Evolutionary conservation across 2,797 vertebrate genomes (phyloP).

Genomic region (Poecilia wingei): DNA sequence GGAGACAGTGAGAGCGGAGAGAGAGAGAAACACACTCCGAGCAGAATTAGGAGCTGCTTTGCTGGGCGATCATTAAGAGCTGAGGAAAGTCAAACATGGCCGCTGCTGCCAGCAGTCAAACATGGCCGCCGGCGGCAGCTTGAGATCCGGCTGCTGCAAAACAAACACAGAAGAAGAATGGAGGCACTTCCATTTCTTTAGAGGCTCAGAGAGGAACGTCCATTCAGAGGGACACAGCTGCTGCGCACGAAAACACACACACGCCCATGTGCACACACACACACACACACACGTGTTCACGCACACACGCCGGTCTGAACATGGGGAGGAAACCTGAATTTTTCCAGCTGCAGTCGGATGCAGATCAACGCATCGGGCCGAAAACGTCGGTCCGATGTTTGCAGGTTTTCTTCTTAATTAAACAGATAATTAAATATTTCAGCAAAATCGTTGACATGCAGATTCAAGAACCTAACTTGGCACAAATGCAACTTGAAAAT

Average conservation of each 20-base stretch:
- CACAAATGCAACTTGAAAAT: too few species aligned
- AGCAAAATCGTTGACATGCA: too few species aligned
- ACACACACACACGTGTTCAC: background rate
- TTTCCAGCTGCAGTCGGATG: too few species aligned
- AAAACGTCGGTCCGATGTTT: too few species aligned
- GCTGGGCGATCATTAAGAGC: slow-evolving; percentile 73
- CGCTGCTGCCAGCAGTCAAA: slow-evolving; percentile 48
- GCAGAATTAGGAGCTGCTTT: slow-evolving; percentile 54
- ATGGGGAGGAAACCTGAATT: background rate
- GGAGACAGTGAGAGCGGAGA: slow-evolving; percentile 28
- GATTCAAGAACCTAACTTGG: too few species aligned
- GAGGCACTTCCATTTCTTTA: slow-evolving; percentile 68
- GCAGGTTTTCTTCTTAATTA: too few species aligned
- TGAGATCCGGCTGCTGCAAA: slow-evolving; percentile 62
- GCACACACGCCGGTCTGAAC: background rate
- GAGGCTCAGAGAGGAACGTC: slow-evolving; percentile 42
- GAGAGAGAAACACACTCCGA: background rate
- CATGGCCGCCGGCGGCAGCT: slow-evolving; percentile 62
- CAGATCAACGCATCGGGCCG: too few species aligned
- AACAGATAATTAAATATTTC: too few species aligned
- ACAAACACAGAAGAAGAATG: slow-evolving; percentile 69
- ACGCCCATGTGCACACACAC: slow-evolving; percentile 9
- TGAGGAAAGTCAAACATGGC: slow-evolving; percentile 76
- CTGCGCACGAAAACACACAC: slow-evolving; percentile 23
- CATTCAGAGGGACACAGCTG: slow-evolving; percentile 71